Percentiles rank a stretch among this genome's conserved stretches.
phyloP scores from a whole-genome alignment of 2,797 vertebrate genomes.

The Gymnoscopelus microlampas region DNA sequence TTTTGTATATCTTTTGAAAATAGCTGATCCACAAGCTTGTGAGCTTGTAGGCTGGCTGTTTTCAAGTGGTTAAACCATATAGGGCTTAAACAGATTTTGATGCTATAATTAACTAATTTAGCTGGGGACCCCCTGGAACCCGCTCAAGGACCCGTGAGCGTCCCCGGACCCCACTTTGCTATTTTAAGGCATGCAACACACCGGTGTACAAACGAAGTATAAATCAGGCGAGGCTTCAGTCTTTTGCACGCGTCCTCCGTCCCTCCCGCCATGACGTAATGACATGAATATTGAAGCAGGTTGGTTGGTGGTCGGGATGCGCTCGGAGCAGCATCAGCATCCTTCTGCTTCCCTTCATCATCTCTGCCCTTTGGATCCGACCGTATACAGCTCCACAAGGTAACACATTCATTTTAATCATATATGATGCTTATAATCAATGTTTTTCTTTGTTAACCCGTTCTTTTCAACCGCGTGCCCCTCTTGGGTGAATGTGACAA shows the following conservation, averaged over 20 bases:
- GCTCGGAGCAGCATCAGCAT: slow-evolving; percentile 67
- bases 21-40: no score
- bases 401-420: slow-evolving; percentile 53
- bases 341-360: slow-evolving; percentile 66
- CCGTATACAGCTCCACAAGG: slow-evolving; percentile 53
- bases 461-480: not conserved
- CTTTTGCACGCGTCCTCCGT: not conserved
- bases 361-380: slow-evolving; percentile 55
- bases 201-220: no score
- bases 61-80: no score
- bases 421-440: no score
- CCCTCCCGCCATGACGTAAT: slow-evolving; percentile 80
- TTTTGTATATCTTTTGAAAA: no score
- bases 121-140: no score
- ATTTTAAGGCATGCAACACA: no score
- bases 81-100: no score
- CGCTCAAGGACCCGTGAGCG: no score
- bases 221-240: not conserved
- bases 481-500: not conserved
- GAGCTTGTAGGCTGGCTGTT: no score
- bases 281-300: slow-evolving; percentile 77
- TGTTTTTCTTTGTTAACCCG: not conserved
- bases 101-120: no score
- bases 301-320: slow-evolving; percentile 73
- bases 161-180: no score